A percentile compares a stretch with the other conserved stretches of the same genome.
Conservation (phyloP, 2,797 vertebrate genomes). For the Xyrichtys novacula region DNA sequence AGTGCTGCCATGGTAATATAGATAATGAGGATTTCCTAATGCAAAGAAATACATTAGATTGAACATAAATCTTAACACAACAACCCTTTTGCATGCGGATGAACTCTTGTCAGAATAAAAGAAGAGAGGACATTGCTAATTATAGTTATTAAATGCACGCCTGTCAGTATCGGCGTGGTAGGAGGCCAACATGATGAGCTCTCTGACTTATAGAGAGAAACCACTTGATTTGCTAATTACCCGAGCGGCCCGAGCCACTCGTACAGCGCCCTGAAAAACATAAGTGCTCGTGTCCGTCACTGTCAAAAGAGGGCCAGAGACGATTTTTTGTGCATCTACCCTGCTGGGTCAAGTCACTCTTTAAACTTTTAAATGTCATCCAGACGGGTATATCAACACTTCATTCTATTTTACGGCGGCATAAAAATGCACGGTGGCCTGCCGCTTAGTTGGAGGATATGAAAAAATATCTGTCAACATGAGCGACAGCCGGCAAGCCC, state of each 20-base stretch:
- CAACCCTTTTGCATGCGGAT: conserved; percentile 54
- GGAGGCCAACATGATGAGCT: conserved; percentile 58
- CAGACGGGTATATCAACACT: conserved; percentile 42
- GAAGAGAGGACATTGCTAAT: conserved; percentile 71
- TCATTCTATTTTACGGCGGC: conserved; percentile 60
- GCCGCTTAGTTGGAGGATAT: conserved; percentile 44
- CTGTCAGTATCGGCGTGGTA: conserved; percentile 65
- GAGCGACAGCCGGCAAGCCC: conserved; percentile 67
- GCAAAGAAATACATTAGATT: conserved; percentile 55
- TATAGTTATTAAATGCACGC: conserved; percentile 72
- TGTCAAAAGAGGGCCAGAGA: conserved; percentile 45
- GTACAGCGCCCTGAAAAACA: conserved; percentile 50
- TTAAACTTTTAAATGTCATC: conserved; percentile 59
- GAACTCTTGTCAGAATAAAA: conserved; percentile 65
- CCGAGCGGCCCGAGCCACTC: conserved; percentile 58
- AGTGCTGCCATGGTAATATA: conserved; percentile 31
- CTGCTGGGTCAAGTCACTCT: conserved; percentile 44
- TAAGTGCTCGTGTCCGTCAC: conserved; percentile 34
- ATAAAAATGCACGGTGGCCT: conserved; percentile 61
- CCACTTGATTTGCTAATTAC: conserved; percentile 78
- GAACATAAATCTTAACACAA: conserved; percentile 68
- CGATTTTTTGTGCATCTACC: conserved; percentile 33
- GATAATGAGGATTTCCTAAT: conserved; percentile 58
- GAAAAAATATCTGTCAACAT: conserved; percentile 60
- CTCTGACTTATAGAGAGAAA: conserved; percentile 67